These are phyloP conservation scores for Merluccius polli DNA, from an alignment of 2,797 vertebrate species.

Conservation along the genomic window DNA sequence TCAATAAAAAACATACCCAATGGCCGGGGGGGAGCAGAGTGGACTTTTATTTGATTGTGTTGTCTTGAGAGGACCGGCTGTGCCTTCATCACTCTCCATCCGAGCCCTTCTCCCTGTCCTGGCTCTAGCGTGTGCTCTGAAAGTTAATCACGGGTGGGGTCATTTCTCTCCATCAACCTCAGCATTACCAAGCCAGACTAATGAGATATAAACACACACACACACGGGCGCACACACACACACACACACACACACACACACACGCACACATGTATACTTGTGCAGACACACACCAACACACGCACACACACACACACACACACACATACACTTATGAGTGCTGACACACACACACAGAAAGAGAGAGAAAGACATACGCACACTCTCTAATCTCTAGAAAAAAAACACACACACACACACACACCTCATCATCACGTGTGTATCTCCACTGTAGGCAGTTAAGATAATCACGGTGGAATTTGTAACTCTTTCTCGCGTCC, in stretches of 20 bases:
- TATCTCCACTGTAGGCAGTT: not conserved
- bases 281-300: not conserved
- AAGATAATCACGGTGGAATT: conserved; percentile 9
- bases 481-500: not conserved
- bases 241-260: conserved; percentile 10
- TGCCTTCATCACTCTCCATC: not conserved
- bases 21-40: not conserved
- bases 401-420: not conserved
- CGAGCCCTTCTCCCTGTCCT: not conserved
- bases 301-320: not conserved
- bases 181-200: not conserved
- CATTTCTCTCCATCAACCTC: conserved; percentile 3
- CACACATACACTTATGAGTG: not conserved
- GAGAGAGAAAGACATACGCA: too few relatives aligned
- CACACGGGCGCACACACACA: not conserved
- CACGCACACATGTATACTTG: not conserved
- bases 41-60: not conserved
- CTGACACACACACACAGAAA: too few relatives aligned
- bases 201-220: not conserved
- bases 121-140: not conserved
- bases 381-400: too few relatives aligned
- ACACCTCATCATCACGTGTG: not conserved
- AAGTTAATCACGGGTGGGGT: conserved; percentile 6
- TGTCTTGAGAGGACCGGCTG: not conserved
- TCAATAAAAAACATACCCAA: not conserved